These are phyloP conservation scores for Nannospalax galili DNA, from an alignment of 2,113 vertebrate species.

Conservation along the genomic window DNA sequence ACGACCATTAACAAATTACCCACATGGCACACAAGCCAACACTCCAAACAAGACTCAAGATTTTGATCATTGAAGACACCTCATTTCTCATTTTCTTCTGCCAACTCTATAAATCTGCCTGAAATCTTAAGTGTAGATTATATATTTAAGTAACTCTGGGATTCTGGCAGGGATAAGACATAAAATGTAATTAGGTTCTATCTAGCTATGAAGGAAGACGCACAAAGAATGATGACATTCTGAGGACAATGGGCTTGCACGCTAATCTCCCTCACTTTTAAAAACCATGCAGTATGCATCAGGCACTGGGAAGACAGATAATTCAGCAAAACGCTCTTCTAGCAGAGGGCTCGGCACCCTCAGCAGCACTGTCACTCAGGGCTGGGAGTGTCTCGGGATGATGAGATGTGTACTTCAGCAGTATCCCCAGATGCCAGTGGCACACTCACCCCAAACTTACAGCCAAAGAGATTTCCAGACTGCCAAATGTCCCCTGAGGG, in stretches of 20 bases:
- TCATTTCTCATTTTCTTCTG: conserved; percentile 50
- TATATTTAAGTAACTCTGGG: conserved; percentile 49
- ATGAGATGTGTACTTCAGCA: background rate
- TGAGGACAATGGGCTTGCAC: background rate
- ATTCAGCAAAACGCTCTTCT: background rate
- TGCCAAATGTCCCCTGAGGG: background rate
- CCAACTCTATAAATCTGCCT: conserved; percentile 57
- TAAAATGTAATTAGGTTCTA: conserved; percentile 55
- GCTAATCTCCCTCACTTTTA: background rate
- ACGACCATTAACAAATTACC: conserved; percentile 17
- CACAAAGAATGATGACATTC: conserved; percentile 8
- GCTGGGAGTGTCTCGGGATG: background rate
- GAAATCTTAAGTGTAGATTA: conserved; percentile 63
- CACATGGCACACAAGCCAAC: background rate
- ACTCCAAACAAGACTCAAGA: background rate
- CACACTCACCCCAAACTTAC: background rate
- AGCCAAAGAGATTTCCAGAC: background rate
- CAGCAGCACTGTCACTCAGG: background rate
- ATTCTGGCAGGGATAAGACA: conserved; percentile 59
- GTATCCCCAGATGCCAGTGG: background rate
- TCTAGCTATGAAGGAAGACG: conserved; percentile 11
- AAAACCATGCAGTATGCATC: background rate
- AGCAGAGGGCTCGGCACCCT: background rate
- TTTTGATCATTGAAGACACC: background rate
- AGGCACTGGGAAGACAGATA: background rate